Conservation (phyloP, 2,888 invertebrate species). For the Alsophila aescularia region DNA sequence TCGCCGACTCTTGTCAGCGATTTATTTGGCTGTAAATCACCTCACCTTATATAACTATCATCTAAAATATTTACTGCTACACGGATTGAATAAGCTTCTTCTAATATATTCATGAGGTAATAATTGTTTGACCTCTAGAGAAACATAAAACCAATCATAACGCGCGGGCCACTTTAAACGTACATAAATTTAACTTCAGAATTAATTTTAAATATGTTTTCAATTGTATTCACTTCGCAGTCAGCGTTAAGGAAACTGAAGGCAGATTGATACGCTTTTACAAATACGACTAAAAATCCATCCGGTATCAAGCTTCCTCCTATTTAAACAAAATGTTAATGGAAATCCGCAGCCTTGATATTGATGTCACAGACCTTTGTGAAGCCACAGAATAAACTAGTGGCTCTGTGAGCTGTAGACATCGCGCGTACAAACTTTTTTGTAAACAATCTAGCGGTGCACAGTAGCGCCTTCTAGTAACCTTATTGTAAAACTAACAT, state of each 20-base stretch:
- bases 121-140: conserved; percentile 34
- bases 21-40: conserved; percentile 32
- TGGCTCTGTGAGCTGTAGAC: too few relatives aligned
- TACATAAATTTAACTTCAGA: conserved; percentile 3
- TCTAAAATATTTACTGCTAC: conserved; percentile 36
- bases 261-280: conserved; percentile 13
- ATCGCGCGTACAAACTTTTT: too few relatives aligned
- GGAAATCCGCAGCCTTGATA: conserved; percentile 47
- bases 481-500: too few relatives aligned
- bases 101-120: conserved; percentile 44
- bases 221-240: neutral
- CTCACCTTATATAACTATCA: conserved; percentile 39
- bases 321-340: conserved; percentile 34
- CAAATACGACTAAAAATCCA: conserved; percentile 24
- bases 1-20: conserved; percentile 17
- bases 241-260: conserved; percentile 14
- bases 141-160: conserved; percentile 33
- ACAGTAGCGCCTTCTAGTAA: too few relatives aligned
- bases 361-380: conserved; percentile 48
- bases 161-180: conserved; percentile 17
- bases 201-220: conserved; percentile 9
- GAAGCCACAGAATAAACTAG: too few relatives aligned
- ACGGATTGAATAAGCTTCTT: conserved; percentile 39
- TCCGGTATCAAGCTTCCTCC: conserved; percentile 29
- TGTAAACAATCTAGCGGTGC: too few relatives aligned